These are phyloP conservation scores for Trididemnum miniatum DNA, from an alignment of 23 tunicate genomes.

Conservation along the genomic window DNA sequence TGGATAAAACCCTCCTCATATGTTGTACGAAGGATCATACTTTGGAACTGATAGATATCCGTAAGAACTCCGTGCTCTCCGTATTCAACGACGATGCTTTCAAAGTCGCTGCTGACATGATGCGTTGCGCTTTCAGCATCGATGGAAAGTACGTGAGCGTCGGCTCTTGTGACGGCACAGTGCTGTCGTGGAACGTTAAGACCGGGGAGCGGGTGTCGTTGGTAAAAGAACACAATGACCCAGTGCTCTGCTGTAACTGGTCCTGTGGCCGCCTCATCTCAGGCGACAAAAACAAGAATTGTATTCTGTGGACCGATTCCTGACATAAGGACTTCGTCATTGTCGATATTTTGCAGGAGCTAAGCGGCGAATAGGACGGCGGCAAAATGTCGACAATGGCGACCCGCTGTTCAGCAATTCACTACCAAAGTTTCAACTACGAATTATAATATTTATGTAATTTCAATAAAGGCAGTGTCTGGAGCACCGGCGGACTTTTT, in stretches of 20 bases:
- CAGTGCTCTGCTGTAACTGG: conserved; percentile 78
- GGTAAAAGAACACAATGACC: conserved; percentile 57
- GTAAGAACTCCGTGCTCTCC: conserved; percentile 56
- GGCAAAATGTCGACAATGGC: background rate
- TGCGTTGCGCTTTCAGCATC: conserved; percentile 67
- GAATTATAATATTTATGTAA: too few relatives aligned
- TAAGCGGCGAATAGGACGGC: background rate
- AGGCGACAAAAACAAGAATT: conserved; percentile 65
- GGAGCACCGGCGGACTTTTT: too few relatives aligned
- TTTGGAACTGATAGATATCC: conserved; percentile 71
- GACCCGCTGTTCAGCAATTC: background rate
- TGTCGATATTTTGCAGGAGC: conserved; percentile 11
- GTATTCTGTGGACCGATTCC: conserved; percentile 71
- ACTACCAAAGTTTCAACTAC: too few relatives aligned
- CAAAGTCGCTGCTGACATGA: conserved; percentile 61
- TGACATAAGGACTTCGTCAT: conserved; percentile 51
- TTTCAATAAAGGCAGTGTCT: too few relatives aligned
- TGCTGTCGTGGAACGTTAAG: conserved; percentile 75
- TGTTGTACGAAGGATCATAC: conserved; percentile 96
- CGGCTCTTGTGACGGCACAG: conserved; percentile 74
- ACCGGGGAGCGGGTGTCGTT: conserved; percentile 37
- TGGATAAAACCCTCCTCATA: conserved; percentile 54
- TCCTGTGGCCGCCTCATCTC: conserved; percentile 73
- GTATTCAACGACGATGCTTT: conserved; percentile 58
- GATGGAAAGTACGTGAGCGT: conserved; percentile 71